Base-by-base conservation (phyloP, 2,888 invertebrate species). In the Leptopilina drosophilae region DNA sequence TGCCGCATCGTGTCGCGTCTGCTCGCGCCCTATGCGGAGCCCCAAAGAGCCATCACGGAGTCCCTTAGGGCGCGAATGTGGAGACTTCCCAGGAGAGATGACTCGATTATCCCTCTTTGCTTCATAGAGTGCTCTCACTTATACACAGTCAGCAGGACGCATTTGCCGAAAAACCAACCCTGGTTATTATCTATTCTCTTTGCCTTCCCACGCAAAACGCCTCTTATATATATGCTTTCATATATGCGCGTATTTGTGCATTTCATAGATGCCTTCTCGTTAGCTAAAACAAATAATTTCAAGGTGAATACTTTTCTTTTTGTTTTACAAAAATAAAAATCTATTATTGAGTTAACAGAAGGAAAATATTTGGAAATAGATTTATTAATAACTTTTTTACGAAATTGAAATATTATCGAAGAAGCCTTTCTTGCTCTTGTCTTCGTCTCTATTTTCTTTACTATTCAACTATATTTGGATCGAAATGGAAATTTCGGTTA, bases 101-200 rank as follows among this genome's bases (percentile, higher is more conserved):
- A 85, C 86, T 86, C 85, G 86, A 87, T 88, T 88, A 87, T 87
- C 88, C 87, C 83, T 87, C 85, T 82, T 85, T 81, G 81, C 81
- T 85, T 64, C 79, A 49, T 49, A 80, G 76, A 62, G 64, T 46
- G 80, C 82, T 80, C 81, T 8, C 62, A n/a, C 62, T 62, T n/a
- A 56, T n/a, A 12, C 14, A 56, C 15, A 62, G 62, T 62, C 62
- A 62, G 62, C 62, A 78, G 75, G 79, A 80, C 80, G 81, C 86
- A 85, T 85, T 86, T 85, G 85, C 82, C 82, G 85, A 84, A 86
- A 87, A 87, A 87, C 87, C 85, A 84, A 86, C 86, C 80, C 46
- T 49, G 85, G 84, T 88, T 88, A 89, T 91, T 90, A 90, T 86
- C 85, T 83, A 91, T 90, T 91, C 91, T 87, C 90, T 90, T 90